These are phyloP conservation scores for Poecilia gillii DNA, from an alignment of 2,797 vertebrate genomes.

Conservation along the genomic window DNA sequence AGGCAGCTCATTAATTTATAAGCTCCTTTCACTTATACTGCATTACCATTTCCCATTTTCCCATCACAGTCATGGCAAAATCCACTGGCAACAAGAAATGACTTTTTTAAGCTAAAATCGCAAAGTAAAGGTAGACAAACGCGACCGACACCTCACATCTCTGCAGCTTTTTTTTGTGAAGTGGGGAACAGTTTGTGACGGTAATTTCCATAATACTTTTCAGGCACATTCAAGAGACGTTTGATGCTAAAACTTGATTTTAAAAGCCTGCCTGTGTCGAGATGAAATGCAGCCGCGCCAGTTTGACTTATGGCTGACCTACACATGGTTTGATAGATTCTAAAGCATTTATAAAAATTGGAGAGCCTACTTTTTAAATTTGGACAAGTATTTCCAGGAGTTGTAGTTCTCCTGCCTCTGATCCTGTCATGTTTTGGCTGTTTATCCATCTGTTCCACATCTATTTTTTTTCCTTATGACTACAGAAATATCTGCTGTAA, in stretches of 20 bases:
- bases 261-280: background rate
- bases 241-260: background rate
- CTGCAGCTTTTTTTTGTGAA: background rate
- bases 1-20: slow-evolving; percentile 8
- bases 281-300: background rate
- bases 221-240: background rate
- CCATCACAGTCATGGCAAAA: slow-evolving; percentile 14
- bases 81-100: background rate
- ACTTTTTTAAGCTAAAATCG: background rate
- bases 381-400: background rate
- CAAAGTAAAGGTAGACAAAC: slow-evolving; percentile 1
- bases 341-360: background rate
- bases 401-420: background rate
- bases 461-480: background rate
- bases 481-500: background rate
- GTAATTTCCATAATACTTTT: slow-evolving; percentile 6
- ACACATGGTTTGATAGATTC: background rate
- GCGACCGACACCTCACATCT: background rate
- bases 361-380: background rate
- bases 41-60: slow-evolving; percentile 4
- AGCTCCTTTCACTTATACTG: slow-evolving; percentile 3
- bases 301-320: background rate
- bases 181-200: background rate
- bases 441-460: background rate
- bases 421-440: background rate